phyloP scores from a whole-genome alignment of 2,797 vertebrate species.

The Microhierax caerulescens region DNA sequence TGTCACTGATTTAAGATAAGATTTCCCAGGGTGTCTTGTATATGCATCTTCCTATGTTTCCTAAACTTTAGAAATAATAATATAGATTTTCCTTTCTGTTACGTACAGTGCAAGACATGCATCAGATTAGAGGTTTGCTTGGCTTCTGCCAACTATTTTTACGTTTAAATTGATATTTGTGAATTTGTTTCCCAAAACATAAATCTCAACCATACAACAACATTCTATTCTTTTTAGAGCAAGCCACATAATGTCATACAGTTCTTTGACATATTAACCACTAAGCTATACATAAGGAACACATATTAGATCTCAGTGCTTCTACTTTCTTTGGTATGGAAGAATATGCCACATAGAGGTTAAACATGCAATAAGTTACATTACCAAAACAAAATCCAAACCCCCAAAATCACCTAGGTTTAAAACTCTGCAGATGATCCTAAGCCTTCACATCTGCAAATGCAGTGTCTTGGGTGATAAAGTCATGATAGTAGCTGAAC shows the following conservation, averaged over 20 bases:
- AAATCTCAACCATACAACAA: background rate
- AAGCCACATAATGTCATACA: rapidly evolving
- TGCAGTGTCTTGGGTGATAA: background rate
- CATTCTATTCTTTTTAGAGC: background rate
- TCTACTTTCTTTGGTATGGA: background rate
- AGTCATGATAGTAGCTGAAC: background rate
- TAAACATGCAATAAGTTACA: background rate
- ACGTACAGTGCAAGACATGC: background rate
- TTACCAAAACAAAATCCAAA: background rate
- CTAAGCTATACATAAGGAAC: background rate
- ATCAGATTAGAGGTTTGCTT: background rate
- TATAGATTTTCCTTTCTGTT: background rate
- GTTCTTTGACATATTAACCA: background rate
- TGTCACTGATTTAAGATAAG: background rate
- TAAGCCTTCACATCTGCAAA: background rate
- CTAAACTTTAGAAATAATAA: background rate
- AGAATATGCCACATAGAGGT: background rate
- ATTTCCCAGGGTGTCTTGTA: background rate
- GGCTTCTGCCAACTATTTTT: background rate
- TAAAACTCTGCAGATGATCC: background rate
- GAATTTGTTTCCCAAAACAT: background rate
- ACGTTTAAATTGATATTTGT: background rate
- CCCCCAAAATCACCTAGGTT: background rate
- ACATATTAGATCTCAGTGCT: background rate
- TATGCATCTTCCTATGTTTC: background rate